Evolutionary conservation across 1,140 invertebrate species (phyloP).

Genomic region (Helicoverpa zea): DNA sequence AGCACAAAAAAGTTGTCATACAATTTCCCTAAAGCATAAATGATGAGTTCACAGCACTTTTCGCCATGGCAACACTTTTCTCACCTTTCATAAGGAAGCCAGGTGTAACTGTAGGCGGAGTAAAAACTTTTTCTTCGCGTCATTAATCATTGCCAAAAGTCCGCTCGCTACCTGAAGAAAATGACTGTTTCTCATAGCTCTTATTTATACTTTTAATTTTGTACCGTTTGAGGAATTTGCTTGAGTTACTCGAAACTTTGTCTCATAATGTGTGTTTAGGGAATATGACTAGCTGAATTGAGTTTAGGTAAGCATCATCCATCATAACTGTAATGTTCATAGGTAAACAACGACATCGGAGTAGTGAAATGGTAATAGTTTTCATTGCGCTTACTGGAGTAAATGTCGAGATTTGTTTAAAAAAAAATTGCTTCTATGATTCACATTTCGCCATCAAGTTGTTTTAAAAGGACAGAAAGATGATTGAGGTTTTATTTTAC

Average conservation of each 20-base stretch:
- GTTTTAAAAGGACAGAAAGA: no score
- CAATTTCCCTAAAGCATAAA: conserved; percentile 46
- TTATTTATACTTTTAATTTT: conserved; percentile 47
- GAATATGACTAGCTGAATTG: background rate
- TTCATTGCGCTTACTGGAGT: no score
- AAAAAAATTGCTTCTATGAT: no score
- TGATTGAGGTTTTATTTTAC: no score
- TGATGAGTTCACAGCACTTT: conserved; percentile 26
- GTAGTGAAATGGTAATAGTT: no score
- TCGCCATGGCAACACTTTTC: conserved; percentile 16
- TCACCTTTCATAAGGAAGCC: conserved; percentile 9
- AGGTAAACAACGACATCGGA: no score
- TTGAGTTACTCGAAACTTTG: conserved; percentile 17
- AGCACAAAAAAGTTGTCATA: conserved; percentile 16
- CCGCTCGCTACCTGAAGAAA: conserved; percentile 36
- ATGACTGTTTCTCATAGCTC: conserved; percentile 29
- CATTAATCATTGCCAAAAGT: conserved; percentile 72
- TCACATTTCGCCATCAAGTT: no score
- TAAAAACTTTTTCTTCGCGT: conserved; percentile 57
- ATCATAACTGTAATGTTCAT: no score
- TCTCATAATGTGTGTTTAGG: background rate
- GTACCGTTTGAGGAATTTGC: conserved; percentile 2
- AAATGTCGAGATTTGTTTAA: no score
- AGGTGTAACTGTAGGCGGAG: conserved; percentile 47
- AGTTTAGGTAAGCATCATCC: background rate